Evolutionary conservation across 2,797 vertebrate species (phyloP).

Genomic region (Pseudochaenichthys georgianus): DNA sequence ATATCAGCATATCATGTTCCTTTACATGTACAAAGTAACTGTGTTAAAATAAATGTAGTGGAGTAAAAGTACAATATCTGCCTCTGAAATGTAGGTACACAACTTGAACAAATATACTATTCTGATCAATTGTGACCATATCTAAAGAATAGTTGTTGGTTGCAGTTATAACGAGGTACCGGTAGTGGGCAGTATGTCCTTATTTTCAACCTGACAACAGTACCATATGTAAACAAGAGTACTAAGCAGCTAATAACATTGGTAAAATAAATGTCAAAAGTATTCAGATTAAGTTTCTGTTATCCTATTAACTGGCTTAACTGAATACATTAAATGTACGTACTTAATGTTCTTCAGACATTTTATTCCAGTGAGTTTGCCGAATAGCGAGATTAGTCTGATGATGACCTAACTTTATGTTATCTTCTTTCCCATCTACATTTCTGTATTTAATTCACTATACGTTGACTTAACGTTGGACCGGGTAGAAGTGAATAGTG

Average conservation of each 20-base stretch:
- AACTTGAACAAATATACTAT: no score
- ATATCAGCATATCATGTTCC: no score
- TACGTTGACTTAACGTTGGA: fast-evolving
- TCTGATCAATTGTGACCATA: no score
- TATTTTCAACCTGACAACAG: not conserved
- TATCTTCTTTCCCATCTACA: no score
- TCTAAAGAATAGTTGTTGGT: no score
- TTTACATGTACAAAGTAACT: no score
- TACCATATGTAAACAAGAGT: not conserved
- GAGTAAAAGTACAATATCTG: no score
- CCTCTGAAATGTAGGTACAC: no score
- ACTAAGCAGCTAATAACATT: no score
- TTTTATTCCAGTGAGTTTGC: not conserved
- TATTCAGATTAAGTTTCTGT: not conserved
- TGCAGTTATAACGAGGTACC: not conserved
- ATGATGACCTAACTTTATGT: not conserved
- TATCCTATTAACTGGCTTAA: not conserved
- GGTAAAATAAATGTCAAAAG: not conserved
- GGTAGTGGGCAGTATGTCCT: conserved; percentile 1
- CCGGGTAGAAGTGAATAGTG: not conserved
- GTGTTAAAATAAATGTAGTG: no score
- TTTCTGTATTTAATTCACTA: no score
- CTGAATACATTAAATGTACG: not conserved
- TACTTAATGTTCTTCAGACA: not conserved
- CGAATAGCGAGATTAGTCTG: no score